Conservation (phyloP, 1,140 invertebrate species). For the Aporrectodea caliginosa region DNA sequence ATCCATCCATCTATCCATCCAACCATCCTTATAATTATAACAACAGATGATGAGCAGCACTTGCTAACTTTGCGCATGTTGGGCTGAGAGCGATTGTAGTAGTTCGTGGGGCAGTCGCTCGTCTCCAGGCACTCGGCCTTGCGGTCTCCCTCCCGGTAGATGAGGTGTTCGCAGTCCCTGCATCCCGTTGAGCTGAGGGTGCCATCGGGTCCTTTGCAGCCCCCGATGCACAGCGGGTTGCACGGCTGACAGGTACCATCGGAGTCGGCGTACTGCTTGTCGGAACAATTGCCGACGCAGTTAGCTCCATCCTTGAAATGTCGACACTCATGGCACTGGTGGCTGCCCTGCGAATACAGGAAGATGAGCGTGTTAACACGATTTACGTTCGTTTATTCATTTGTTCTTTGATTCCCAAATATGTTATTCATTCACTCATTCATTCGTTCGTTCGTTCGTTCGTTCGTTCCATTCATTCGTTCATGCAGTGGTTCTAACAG, state of each 20-base stretch:
- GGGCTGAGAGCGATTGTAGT: slow-evolving; percentile 34
- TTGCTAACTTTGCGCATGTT: too few relatives aligned
- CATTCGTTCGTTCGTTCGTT: too few relatives aligned
- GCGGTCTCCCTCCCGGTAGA: neutral
- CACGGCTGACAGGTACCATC: slow-evolving; percentile 73
- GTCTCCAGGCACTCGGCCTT: slow-evolving; percentile 39
- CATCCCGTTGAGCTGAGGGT: neutral
- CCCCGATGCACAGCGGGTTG: slow-evolving; percentile 76
- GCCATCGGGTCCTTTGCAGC: slow-evolving; percentile 76
- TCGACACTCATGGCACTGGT: slow-evolving; percentile 79
- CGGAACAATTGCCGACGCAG: slow-evolving; percentile 79
- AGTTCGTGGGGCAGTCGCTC: slow-evolving; percentile 37
- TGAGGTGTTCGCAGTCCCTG: neutral
- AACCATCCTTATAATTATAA: too few relatives aligned
- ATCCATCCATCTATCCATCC: too few relatives aligned
- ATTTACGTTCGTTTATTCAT: neutral
- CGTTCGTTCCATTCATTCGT: too few relatives aligned
- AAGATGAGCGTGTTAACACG: slow-evolving; percentile 35
- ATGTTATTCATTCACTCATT: too few relatives aligned
- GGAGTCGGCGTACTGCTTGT: slow-evolving; percentile 70
- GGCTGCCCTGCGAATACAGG: slow-evolving; percentile 61
- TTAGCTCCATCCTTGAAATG: slow-evolving; percentile 79
- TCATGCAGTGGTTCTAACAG: too few relatives aligned
- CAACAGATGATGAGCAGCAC: too few relatives aligned
- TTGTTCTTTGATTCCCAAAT: too few relatives aligned